Percentiles rank a stretch among this genome's conserved stretches.
Conservation (phyloP, 1,140 invertebrate genomes). For the Drosophila navojoa region DNA sequence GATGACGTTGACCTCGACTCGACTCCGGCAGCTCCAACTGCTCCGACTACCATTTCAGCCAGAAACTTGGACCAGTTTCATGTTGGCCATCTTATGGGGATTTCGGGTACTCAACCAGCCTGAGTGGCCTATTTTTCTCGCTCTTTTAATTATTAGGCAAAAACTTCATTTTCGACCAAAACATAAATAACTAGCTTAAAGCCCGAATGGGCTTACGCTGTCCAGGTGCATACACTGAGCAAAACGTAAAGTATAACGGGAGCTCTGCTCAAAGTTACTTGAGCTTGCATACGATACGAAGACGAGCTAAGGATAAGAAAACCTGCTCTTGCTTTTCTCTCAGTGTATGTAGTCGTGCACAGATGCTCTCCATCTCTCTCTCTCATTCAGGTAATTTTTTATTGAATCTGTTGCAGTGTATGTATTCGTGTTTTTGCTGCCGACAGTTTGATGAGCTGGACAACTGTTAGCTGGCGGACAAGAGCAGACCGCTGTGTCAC, state of each 20-base stretch:
- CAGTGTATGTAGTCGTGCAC: neutral
- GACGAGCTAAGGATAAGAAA: too few relatives aligned
- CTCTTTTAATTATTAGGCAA: constrained; percentile 41
- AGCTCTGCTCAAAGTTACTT: too few relatives aligned
- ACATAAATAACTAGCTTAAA: constrained; percentile 49
- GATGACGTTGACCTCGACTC: constrained; percentile 45
- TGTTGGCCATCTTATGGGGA: constrained; percentile 22
- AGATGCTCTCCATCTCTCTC: too few relatives aligned
- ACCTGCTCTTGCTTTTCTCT: neutral
- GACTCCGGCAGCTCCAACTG: neutral
- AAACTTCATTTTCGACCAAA: constrained; percentile 38
- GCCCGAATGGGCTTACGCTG: neutral
- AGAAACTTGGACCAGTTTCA: neutral
- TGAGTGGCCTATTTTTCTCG: constrained; percentile 25
- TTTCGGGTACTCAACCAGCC: constrained; percentile 2
- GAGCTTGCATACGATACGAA: too few relatives aligned
- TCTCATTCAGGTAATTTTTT: neutral
- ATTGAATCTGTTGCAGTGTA: constrained; percentile 12
- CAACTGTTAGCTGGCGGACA: constrained; percentile 16
- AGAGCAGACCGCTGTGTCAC: constrained; percentile 43
- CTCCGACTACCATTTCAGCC: neutral
- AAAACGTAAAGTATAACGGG: neutral
- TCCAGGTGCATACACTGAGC: constrained; percentile 4
- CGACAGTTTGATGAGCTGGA: constrained; percentile 36
- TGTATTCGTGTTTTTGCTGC: constrained; percentile 9